A percentile compares a stretch with the other conserved stretches of the same genome.
phyloP scores from a whole-genome alignment of 2,797 vertebrate genomes.

The Avahi laniger region DNA sequence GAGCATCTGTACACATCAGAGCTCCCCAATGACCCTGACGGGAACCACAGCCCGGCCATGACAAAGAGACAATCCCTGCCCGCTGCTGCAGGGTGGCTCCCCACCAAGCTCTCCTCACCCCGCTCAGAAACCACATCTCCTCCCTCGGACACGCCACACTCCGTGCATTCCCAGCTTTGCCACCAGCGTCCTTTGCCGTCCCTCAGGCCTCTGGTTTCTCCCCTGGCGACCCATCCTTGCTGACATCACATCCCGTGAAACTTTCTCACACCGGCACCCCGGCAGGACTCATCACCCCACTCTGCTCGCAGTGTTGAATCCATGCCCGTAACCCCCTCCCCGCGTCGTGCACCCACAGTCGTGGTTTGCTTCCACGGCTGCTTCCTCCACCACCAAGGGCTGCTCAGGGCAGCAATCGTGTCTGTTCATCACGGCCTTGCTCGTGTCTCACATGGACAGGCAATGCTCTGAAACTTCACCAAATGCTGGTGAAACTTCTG shows the following conservation, averaged over 20 bases:
- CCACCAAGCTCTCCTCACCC: not conserved
- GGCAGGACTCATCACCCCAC: not conserved
- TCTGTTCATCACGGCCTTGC: not conserved
- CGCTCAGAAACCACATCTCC: not conserved
- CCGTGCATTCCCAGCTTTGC: not conserved
- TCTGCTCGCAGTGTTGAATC: not conserved
- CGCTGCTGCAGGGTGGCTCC: not conserved
- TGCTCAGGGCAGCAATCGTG: not conserved
- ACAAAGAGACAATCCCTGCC: not conserved
- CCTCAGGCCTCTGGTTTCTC: not conserved
- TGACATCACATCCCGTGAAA: fast-evolving
- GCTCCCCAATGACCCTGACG: fast-evolving
- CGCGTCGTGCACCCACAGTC: not conserved
- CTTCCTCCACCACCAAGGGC: not conserved
- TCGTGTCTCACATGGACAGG: fast-evolving
- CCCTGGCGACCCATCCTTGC: not conserved
- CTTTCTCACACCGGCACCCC: not conserved
- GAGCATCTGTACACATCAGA: not conserved
- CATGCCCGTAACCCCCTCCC: not conserved
- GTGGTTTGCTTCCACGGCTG: fast-evolving
- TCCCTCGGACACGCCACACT: not conserved
- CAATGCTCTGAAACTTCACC: not conserved
- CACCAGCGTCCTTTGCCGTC: not conserved
- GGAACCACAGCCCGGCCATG: fast-evolving
- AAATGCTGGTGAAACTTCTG: not conserved